Base-by-base conservation (phyloP, 2,797 vertebrate species). In the Natrix natrix region DNA sequence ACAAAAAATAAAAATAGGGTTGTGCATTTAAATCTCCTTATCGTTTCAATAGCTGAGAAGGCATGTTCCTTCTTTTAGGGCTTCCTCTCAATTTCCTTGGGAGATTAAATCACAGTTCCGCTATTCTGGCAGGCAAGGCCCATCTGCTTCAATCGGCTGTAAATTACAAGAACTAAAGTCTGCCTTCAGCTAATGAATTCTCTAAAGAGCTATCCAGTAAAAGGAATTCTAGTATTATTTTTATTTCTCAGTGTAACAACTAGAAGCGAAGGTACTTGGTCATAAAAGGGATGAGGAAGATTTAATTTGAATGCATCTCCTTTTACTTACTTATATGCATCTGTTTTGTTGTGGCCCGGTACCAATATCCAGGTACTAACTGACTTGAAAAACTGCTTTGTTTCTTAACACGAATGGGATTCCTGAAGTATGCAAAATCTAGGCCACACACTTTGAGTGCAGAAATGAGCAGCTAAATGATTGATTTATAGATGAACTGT, bases 21-120 rank as follows among this genome's bases (percentile, higher is more conserved):
- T 13, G 13, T 3, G 0, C 0, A 1, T 87, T 69, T 56, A 57
- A 26, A 88, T 93, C 37, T 10, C 8, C 0, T 3, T 26, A 90
- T 26, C 11, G 37, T 87, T 57, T 32, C 55, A 92, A 43, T 54
- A 55, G 57, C 86, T 88, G 56, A 88, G 91, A 88, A 74, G 54
- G 57, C 59, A 87, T 56, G 52, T 24, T 87, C 43, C 17, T 55
- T 43, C 60, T 88, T 57, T 11, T 69, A 37, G 0, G 0, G 89
- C 55, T 88, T 0, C 37, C 55, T 24, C 94, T 86, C 1, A 63
- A 87, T 87, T 43, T 89, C 95, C 92, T 0, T 0, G 66, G 83
- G 24, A 95, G 74, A 0, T 52, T 74, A 96, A 91, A 95, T 93
- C 90, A 61, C 59, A 16, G 93, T 94, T 96, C 94, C 92, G 63